Base-by-base conservation (phyloP, 2,888 invertebrate genomes). In the Agrilus cyanescens region DNA sequence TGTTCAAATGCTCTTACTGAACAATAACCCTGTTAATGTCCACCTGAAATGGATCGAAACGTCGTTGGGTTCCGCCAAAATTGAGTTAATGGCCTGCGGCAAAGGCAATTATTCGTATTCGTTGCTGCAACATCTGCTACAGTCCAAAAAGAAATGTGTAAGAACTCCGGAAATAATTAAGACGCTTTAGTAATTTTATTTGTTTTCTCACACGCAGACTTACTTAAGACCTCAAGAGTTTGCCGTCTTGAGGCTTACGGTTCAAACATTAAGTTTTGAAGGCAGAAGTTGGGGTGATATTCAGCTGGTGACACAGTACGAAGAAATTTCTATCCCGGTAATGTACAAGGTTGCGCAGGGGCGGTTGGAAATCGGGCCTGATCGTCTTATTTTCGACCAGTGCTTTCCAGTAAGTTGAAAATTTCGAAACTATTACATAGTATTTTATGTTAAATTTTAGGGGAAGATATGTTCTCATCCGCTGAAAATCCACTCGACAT, bases 401-500 rank as follows among this genome's bases (percentile, higher is more conserved):
- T 85, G 84, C 57, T 89, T 86, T 73, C 89, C 86, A 48, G 85
- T 85, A 68, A 75, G 77, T 73, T 49, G 41, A 20, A 8, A 4
- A n/a, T 16, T 37, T 18, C 13, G 6, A 25, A 37, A n/a, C 18
- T n/a, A 18, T 16, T 25, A 37, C n/a, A 37, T 37, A 16, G n/a
- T 14, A 12, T 31, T 5, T 31, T 39, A 32, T 39, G 15, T 36
- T 16, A 14, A 14, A 4, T 65, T 71, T 38, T 57, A 86, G 85
- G 86, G 82, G 49, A 86, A 83, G 65, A 73, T 82, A 50, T 85
- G 85, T 58, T 74, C 76, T 38, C 79, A 83, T 55, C 80, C 83
- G 53, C 70, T 95, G 46, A 77, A 80, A 59, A 76, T 93, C 48
- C 80, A 85, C 58, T 91, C 86, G 55, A 80, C 82, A 4, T 91